Conservation (phyloP, 2,113 vertebrate species). For the Neogobius melanostomus region DNA sequence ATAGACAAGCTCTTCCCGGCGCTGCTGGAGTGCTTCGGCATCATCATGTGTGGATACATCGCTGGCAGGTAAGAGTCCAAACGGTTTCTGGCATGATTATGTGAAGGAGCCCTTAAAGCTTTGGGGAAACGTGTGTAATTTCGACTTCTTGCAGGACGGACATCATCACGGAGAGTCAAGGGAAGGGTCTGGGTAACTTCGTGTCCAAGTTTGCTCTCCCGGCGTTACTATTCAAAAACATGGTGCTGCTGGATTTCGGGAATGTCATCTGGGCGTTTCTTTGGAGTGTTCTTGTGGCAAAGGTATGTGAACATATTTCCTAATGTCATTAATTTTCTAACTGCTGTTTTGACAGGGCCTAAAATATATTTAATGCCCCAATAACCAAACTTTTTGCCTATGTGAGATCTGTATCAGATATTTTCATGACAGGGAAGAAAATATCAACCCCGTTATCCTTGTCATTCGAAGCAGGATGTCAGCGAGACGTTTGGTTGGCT, state of each 20-base stretch:
- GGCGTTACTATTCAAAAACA: conserved; percentile 94
- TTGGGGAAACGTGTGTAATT: not conserved
- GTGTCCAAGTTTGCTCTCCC: conserved; percentile 96
- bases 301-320: conserved; percentile 41
- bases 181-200: conserved; percentile 93
- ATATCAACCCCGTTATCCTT: too few relatives aligned
- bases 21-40: conserved; percentile 93
- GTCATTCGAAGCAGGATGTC: too few relatives aligned
- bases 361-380: not conserved
- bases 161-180: conserved; percentile 87
- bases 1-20: conserved; percentile 94
- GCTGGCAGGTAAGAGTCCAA: conserved; percentile 76
- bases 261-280: conserved; percentile 94
- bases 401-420: too few relatives aligned
- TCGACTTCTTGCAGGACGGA: conserved; percentile 72
- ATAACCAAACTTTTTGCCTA: too few relatives aligned
- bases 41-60: conserved; percentile 93
- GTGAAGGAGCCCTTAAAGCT: not conserved
- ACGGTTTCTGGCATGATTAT: not conserved
- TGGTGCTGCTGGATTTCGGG: conserved; percentile 92
- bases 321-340: too few relatives aligned
- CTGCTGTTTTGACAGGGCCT: too few relatives aligned
- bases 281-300: conserved; percentile 90
- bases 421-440: too few relatives aligned
- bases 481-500: too few relatives aligned